Percentiles rank a stretch among this genome's conserved stretches.
These are phyloP conservation scores for Danio aesculapii DNA, from an alignment of 2,797 vertebrate species.

Conservation along the genomic window DNA sequence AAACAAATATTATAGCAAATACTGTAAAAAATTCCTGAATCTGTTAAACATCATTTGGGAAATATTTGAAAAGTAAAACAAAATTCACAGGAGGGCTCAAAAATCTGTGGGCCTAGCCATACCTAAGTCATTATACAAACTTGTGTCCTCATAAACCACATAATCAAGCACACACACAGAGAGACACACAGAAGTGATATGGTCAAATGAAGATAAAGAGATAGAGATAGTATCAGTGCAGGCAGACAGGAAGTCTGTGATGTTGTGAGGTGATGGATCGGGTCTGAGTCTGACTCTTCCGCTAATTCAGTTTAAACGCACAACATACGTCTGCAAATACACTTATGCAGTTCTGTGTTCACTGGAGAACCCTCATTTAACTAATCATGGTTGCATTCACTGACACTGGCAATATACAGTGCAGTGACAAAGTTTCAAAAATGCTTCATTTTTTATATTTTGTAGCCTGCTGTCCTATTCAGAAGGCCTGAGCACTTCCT, in stretches of 20 bases:
- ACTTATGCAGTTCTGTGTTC: constrained; percentile 4
- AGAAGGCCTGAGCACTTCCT: not conserved
- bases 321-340: constrained; percentile 34
- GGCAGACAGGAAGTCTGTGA: constrained; percentile 83
- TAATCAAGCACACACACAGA: constrained; percentile 37
- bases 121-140: too few species aligned
- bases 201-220: constrained; percentile 52
- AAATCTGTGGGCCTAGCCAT: too few species aligned
- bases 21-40: too few species aligned
- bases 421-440: not conserved
- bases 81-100: too few species aligned
- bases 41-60: too few species aligned
- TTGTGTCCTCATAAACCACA: too few species aligned
- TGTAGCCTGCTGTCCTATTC: not conserved
- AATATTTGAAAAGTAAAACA: too few species aligned
- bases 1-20: too few species aligned
- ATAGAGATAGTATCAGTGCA: constrained; percentile 77
- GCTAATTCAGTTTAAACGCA: constrained; percentile 35
- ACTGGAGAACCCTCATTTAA: constrained; percentile 26
- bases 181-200: constrained; percentile 46
- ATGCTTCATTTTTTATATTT: not conserved
- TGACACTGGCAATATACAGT: not conserved
- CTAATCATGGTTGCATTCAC: not conserved
- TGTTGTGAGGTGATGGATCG: constrained; percentile 79
- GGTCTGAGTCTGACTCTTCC: constrained; percentile 41